phyloP scores from a whole-genome alignment of 2,113 vertebrate species.

The Mormyrus lacerda region DNA sequence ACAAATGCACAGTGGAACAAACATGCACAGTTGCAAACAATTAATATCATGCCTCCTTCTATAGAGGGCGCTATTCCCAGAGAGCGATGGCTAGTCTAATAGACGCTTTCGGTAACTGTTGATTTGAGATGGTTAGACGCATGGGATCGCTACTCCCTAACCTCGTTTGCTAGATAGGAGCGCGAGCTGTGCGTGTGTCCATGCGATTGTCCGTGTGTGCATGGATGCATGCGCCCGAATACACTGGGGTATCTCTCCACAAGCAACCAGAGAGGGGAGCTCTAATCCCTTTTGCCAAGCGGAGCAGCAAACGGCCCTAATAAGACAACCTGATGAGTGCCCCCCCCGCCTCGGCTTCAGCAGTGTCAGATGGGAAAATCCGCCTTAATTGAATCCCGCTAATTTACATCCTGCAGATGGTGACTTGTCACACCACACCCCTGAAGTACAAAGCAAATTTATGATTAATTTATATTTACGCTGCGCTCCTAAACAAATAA shows the following conservation, averaged over 20 bases:
- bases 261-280: background rate
- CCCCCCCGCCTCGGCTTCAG: constrained; percentile 25
- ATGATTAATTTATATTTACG: constrained; percentile 36
- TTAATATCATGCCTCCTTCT: background rate
- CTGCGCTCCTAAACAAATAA: constrained; percentile 29
- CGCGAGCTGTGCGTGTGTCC: background rate
- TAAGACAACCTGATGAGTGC: constrained; percentile 16
- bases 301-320: background rate
- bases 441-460: constrained; percentile 33
- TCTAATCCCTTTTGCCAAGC: background rate
- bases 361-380: constrained; percentile 23
- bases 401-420: constrained; percentile 37
- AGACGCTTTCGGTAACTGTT: background rate
- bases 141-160: constrained; percentile 13
- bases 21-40: background rate
- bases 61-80: background rate
- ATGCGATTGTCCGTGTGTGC: background rate
- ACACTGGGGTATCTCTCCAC: background rate
- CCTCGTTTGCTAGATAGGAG: constrained; percentile 17
- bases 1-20: background rate
- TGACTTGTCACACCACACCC: background rate
- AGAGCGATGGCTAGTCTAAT: background rate
- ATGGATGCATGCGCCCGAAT: no score
- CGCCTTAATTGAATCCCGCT: constrained; percentile 32
- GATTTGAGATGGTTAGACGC: background rate